These are phyloP conservation scores for Scrobipalpa atriplicella DNA, from an alignment of 2,888 invertebrate species.

Conservation along the genomic window DNA sequence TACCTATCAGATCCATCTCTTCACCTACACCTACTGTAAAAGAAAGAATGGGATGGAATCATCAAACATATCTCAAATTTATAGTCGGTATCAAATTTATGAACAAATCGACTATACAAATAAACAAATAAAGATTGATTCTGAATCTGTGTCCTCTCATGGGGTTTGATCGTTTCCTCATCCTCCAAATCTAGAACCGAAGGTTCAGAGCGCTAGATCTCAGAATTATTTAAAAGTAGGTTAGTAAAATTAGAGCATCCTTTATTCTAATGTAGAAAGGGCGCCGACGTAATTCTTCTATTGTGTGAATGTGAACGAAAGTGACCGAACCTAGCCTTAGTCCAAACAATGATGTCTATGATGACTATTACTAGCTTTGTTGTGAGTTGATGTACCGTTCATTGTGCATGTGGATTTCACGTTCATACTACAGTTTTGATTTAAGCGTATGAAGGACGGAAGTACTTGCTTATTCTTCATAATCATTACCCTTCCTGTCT, in stretches of 20 bases:
- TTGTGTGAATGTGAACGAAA: conserved; percentile 2
- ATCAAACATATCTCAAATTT: no score
- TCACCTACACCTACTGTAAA: no score
- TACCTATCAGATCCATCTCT: no score
- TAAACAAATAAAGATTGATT: no score
- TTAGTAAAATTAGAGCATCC: neutral
- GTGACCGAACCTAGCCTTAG: neutral
- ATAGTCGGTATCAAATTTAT: no score
- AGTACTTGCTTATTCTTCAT: neutral
- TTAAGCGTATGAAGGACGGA: neutral
- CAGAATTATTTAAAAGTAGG: neutral
- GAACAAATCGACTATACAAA: no score
- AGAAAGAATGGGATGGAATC: no score
- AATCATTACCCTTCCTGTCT: neutral
- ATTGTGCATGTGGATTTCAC: neutral
- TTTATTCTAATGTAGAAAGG: neutral
- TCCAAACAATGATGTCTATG: neutral
- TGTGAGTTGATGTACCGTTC: neutral
- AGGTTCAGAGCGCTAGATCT: neutral
- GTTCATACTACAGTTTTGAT: neutral
- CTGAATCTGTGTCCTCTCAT: no score
- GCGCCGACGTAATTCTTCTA: conserved; percentile 1
- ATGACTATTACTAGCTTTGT: neutral
- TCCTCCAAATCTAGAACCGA: no score
- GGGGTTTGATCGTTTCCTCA: no score